These are phyloP conservation scores for Bufotes viridis DNA, from an alignment of 2,797 vertebrate species.

Conservation along the genomic window DNA sequence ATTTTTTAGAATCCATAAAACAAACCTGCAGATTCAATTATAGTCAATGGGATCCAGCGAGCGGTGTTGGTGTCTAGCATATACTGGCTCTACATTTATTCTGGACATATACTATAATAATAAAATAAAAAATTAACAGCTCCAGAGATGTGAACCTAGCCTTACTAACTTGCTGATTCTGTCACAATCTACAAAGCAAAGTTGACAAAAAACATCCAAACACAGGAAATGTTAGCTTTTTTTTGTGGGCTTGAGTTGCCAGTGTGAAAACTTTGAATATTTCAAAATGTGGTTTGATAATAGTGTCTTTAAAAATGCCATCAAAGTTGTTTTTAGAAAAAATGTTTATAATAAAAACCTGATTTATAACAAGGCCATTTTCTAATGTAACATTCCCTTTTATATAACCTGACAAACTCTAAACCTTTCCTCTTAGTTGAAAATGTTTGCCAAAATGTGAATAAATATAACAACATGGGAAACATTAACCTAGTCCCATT, in stretches of 20 bases:
- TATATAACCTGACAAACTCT: neutral
- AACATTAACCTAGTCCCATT: constrained; percentile 15
- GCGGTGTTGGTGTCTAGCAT: no score
- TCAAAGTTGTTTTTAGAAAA: neutral
- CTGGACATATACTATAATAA: no score
- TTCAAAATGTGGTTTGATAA: neutral
- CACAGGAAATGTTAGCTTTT: neutral
- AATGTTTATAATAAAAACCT: neutral
- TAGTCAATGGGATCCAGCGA: no score
- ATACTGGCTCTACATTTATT: no score
- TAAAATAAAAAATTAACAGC: neutral
- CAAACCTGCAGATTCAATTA: no score
- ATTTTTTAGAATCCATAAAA: no score
- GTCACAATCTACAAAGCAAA: no score
- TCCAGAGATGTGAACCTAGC: no score
- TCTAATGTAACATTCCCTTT: neutral
- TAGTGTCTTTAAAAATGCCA: neutral
- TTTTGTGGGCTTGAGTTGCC: neutral
- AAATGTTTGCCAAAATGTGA: neutral
- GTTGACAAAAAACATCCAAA: neutral
- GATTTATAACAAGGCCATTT: neutral
- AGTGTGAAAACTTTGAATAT: neutral
- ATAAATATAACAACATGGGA: constrained; percentile 11
- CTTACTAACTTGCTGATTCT: no score
- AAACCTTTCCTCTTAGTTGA: neutral